Evolutionary conservation across 1,140 invertebrate genomes (phyloP).

Genomic region (Rhyacophila brunnea): DNA sequence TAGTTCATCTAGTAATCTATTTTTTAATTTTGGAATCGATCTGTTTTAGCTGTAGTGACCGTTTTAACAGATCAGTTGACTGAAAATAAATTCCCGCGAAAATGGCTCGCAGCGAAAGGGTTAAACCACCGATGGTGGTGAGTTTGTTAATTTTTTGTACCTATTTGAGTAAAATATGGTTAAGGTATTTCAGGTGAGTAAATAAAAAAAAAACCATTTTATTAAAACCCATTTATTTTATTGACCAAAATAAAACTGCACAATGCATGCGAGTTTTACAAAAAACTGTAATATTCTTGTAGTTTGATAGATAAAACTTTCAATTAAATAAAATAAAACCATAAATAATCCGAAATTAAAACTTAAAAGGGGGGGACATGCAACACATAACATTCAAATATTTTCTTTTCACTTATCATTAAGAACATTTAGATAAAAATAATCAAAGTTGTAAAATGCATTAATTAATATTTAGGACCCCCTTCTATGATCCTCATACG

Average conservation of each 20-base stretch:
- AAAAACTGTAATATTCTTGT: slow-evolving; percentile 14
- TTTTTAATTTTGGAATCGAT: too few species aligned
- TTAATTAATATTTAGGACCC: slow-evolving; percentile 15
- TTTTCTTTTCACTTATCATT: slow-evolving; percentile 6
- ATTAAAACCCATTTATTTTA: slow-evolving; percentile 24
- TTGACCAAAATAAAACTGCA: slow-evolving; percentile 13
- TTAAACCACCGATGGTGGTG: too few species aligned
- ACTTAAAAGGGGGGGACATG: slow-evolving; percentile 18
- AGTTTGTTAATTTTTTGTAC: too few species aligned
- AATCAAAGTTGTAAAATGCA: slow-evolving; percentile 17
- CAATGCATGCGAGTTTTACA: slow-evolving; percentile 13
- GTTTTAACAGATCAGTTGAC: too few species aligned
- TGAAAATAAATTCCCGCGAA: too few species aligned
- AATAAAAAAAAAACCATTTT: background rate
- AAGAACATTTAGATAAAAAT: slow-evolving; percentile 18
- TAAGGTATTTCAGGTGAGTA: background rate
- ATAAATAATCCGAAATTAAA: slow-evolving; percentile 25
- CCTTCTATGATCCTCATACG: too few species aligned
- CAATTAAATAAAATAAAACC: slow-evolving; percentile 13
- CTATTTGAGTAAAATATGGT: too few species aligned
- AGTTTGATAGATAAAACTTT: slow-evolving; percentile 24
- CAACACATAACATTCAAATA: slow-evolving; percentile 6
- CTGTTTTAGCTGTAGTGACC: too few species aligned
- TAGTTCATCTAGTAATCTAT: too few species aligned
- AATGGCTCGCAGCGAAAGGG: too few species aligned